Conservation (phyloP, 2,113 vertebrate species). For the Zeus faber region DNA sequence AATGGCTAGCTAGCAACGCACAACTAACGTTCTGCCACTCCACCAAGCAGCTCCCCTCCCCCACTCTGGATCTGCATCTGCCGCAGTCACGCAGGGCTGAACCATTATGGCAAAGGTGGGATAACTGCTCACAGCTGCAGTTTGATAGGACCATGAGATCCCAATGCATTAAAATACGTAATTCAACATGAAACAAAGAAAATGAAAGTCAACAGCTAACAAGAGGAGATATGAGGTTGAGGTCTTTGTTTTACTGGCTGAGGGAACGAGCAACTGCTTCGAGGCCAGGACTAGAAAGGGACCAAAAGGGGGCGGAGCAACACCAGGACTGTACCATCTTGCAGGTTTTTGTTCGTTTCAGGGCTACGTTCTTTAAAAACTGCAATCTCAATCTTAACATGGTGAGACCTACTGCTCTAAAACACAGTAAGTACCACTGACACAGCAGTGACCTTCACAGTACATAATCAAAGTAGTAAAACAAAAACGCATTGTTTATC, state of each 20-base stretch:
- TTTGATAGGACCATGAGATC: neutral
- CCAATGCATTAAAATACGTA: neutral
- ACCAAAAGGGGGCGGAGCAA: slow-evolving; percentile 18
- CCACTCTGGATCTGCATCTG: neutral
- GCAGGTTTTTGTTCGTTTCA: no score
- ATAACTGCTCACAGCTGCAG: neutral
- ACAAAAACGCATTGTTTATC: no score
- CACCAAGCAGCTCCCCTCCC: neutral
- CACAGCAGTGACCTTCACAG: no score
- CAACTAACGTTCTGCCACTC: neutral
- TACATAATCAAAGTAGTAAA: no score
- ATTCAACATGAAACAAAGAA: neutral
- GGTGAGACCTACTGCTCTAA: no score
- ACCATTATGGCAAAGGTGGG: neutral
- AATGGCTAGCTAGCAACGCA: neutral
- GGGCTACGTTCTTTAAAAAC: no score
- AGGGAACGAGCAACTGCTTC: no score
- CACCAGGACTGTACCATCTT: slow-evolving; percentile 17
- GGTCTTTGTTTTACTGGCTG: neutral
- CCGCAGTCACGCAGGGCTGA: neutral
- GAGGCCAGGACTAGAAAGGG: neutral
- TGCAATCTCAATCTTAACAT: no score
- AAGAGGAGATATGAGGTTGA: neutral
- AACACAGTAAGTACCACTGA: no score
- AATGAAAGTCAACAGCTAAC: neutral